Conservation (phyloP, 2,113 vertebrate species). For the Tupaia chinensis region DNA sequence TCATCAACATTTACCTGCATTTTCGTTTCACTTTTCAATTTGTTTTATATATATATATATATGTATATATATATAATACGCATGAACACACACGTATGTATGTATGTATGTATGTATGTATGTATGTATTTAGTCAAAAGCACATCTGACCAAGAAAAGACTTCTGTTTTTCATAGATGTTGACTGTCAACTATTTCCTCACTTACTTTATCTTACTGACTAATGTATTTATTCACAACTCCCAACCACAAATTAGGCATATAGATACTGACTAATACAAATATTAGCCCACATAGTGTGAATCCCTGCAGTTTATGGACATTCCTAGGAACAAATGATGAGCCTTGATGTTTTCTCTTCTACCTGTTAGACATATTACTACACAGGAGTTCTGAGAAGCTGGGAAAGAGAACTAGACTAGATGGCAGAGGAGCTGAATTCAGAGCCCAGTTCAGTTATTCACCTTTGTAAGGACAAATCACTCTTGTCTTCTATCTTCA, state of each 20-base stretch:
- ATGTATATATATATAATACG: no score
- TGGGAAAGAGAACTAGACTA: background rate
- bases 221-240: slow-evolving; percentile 42
- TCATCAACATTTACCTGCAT: slow-evolving; percentile 77
- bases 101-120: no score
- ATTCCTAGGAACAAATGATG: background rate
- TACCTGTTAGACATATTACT: background rate
- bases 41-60: slow-evolving; percentile 32
- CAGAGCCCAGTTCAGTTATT: background rate
- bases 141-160: slow-evolving; percentile 72
- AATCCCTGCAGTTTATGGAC: slow-evolving; percentile 51
- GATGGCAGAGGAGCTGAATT: background rate
- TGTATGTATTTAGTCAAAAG: slow-evolving; percentile 62
- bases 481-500: background rate
- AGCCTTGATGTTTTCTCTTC: background rate
- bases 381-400: background rate
- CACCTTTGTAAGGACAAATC: background rate
- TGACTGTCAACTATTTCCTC: background rate
- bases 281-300: slow-evolving; percentile 19
- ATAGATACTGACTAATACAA: slow-evolving; percentile 48
- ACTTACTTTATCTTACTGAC: slow-evolving; percentile 34
- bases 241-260: background rate
- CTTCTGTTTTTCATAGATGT: slow-evolving; percentile 73
- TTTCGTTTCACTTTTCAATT: slow-evolving; percentile 84
- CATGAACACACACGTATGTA: no score